Evolutionary conservation across 2,113 vertebrate genomes (phyloP).

Genomic region (Periophthalmus modestus): DNA sequence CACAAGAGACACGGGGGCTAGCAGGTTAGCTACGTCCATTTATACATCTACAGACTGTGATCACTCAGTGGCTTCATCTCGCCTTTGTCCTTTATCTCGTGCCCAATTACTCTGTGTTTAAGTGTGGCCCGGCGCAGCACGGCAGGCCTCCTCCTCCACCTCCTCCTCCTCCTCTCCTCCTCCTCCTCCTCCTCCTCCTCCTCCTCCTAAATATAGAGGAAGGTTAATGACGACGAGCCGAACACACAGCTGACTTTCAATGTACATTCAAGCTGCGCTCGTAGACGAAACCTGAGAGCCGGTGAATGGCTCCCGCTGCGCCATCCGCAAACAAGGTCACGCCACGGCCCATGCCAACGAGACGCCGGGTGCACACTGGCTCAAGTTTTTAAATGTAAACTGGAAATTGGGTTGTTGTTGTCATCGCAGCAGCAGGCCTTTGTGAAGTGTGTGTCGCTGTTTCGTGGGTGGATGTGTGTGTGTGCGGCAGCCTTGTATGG

Average conservation of each 20-base stretch:
- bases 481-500: conserved; percentile 61
- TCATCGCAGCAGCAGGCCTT: conserved; percentile 63
- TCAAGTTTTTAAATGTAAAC: conserved; percentile 54
- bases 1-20: too few species aligned
- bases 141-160: conserved; percentile 39
- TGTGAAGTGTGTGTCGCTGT: conserved; percentile 64
- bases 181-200: conserved; percentile 38
- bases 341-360: conserved; percentile 53
- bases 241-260: conserved; percentile 37
- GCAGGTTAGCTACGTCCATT: too few species aligned
- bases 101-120: conserved; percentile 55
- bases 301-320: conserved; percentile 52
- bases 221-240: conserved; percentile 77
- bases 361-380: conserved; percentile 17
- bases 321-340: conserved; percentile 75
- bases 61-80: conserved; percentile 4
- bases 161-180: conserved; percentile 55
- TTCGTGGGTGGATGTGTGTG: conserved; percentile 37
- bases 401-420: conserved; percentile 59
- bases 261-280: conserved; percentile 33
- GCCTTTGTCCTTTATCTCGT: conserved; percentile 23
- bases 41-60: too few species aligned
- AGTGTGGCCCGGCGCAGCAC: conserved; percentile 58
- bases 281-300: conserved; percentile 47
- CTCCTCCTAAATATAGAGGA: conserved; percentile 73